Conservation (phyloP, 2,113 vertebrate genomes). For the Pyrgilauda ruficollis region DNA sequence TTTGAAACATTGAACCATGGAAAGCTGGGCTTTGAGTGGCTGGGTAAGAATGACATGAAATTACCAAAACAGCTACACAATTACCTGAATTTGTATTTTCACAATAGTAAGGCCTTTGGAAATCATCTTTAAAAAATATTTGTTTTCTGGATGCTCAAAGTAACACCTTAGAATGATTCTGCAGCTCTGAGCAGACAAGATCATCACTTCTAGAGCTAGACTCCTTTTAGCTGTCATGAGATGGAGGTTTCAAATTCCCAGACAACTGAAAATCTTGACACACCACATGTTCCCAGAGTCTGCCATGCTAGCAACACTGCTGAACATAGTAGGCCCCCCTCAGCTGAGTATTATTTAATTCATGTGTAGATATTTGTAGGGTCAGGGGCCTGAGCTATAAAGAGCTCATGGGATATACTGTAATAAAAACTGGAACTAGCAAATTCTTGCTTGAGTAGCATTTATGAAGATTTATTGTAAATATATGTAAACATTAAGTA, state of each 20-base stretch:
- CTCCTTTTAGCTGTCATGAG: not conserved
- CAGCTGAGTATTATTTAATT: not conserved
- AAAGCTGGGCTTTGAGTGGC: not conserved
- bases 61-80: not conserved
- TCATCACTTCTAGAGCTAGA: not conserved
- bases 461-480: conserved; percentile 31
- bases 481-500: conserved; percentile 43
- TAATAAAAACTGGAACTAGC: not conserved
- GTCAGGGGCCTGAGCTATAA: not conserved
- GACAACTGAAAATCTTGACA: not conserved
- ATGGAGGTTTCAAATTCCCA: not conserved
- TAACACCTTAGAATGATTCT: not conserved
- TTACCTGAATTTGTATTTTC: not conserved
- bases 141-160: not conserved
- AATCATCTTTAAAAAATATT: not conserved
- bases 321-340: not conserved
- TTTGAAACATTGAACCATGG: not conserved
- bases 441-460: conserved; percentile 17
- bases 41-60: not conserved
- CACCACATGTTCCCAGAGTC: fast-evolving
- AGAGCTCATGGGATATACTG: not conserved
- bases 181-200: not conserved
- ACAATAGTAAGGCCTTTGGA: not conserved
- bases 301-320: not conserved
- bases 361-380: not conserved